Evolutionary conservation across 2,888 invertebrate genomes (phyloP).

Genomic region (Masnerella sp.): DNA sequence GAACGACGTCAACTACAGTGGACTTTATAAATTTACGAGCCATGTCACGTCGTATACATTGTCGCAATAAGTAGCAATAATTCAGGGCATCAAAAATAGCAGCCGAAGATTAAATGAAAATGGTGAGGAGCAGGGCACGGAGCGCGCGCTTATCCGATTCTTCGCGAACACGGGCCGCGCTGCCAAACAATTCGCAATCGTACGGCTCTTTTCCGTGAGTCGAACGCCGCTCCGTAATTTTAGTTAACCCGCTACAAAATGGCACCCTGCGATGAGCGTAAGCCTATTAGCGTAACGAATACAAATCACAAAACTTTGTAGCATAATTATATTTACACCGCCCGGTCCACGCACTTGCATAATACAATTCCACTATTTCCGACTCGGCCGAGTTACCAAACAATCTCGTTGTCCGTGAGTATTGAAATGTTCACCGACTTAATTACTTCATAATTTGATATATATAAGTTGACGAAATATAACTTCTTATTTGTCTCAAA

Average conservation of each 20-base stretch:
- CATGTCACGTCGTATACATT: conserved; percentile 45
- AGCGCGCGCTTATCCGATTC: background rate
- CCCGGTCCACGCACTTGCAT: conserved; percentile 18
- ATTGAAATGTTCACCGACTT: too few relatives aligned
- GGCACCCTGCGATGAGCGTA: conserved; percentile 35
- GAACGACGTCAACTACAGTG: conserved; percentile 45
- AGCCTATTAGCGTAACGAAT: conserved; percentile 47
- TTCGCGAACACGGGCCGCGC: conserved; percentile 10
- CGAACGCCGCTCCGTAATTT: conserved; percentile 29
- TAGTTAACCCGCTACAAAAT: conserved; percentile 35
- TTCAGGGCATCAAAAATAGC: conserved; percentile 38
- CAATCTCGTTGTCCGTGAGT: too few relatives aligned
- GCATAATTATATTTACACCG: conserved; percentile 35
- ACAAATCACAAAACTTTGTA: conserved; percentile 44
- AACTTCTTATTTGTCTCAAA: too few relatives aligned
- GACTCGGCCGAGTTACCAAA: too few relatives aligned
- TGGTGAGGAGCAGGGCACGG: background rate
- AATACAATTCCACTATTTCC: conserved; percentile 12
- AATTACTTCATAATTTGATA: too few relatives aligned
- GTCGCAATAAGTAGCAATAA: conserved; percentile 44
- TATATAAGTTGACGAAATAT: too few relatives aligned
- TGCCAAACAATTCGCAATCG: conserved; percentile 23
- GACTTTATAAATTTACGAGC: conserved; percentile 45
- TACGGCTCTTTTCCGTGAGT: background rate
- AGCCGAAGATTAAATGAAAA: conserved; percentile 29